phyloP scores from a whole-genome alignment of 2,113 vertebrate species.

The Anarhynchus alexandrinus region DNA sequence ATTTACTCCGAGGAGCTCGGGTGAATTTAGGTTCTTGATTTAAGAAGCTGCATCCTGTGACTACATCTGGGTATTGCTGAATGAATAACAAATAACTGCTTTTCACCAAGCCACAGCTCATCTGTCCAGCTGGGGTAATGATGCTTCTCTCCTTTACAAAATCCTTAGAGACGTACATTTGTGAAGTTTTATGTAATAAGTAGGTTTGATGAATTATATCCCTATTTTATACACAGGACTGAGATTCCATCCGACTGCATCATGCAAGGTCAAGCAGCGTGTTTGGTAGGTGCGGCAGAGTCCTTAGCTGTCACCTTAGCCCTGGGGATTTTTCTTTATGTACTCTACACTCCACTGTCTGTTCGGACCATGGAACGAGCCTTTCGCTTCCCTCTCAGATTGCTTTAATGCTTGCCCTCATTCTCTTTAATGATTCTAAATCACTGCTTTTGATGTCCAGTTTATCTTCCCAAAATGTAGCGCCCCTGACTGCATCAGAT shows the following conservation, averaged over 20 bases:
- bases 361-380: background rate
- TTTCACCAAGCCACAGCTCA: background rate
- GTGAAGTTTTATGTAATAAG: background rate
- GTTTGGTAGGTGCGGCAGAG: background rate
- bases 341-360: fast-evolving
- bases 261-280: background rate
- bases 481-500: background rate
- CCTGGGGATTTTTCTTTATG: background rate
- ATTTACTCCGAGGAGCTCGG: background rate
- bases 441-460: background rate
- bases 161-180: background rate
- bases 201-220: background rate
- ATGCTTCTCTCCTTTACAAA: background rate
- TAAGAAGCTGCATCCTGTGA: background rate
- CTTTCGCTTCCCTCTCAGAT: background rate
- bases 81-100: background rate
- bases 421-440: background rate
- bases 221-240: background rate
- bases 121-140: background rate
- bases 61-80: background rate
- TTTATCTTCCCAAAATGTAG: background rate
- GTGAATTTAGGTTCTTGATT: background rate
- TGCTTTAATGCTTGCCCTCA: background rate
- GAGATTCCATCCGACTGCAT: background rate
- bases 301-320: background rate